These are phyloP conservation scores for Hemaris fuciformis DNA, from an alignment of 2,888 invertebrate species.

Conservation along the genomic window DNA sequence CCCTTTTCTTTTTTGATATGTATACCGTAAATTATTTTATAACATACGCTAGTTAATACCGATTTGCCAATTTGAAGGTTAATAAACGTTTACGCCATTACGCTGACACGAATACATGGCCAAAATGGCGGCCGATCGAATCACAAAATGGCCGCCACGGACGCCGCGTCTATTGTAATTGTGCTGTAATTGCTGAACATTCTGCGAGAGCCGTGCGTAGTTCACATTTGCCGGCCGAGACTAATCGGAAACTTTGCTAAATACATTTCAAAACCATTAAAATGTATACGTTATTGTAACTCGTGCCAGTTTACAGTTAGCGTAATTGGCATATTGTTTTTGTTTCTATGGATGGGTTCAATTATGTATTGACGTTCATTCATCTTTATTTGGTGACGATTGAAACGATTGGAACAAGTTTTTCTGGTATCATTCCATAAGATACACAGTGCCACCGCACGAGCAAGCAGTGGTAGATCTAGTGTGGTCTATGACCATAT, in stretches of 20 bases:
- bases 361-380: background rate
- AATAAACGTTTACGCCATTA: constrained; percentile 6
- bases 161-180: background rate
- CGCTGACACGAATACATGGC: background rate
- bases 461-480: too few species aligned
- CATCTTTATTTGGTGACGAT: too few species aligned
- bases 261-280: constrained; percentile 7
- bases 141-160: background rate
- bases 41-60: background rate
- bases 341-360: background rate
- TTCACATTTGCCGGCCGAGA: constrained; percentile 8
- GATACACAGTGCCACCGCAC: too few species aligned
- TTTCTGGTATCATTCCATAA: too few species aligned
- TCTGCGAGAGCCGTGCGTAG: constrained; percentile 10
- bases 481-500: too few species aligned
- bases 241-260: constrained; percentile 15
- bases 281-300: background rate
- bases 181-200: background rate
- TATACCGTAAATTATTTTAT: background rate
- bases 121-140: background rate
- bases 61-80: constrained; percentile 1
- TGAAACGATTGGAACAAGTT: too few species aligned
- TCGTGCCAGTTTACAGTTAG: background rate
- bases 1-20: background rate
- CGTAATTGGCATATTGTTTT: background rate